A percentile compares a stretch with the other conserved stretches of the same genome.
Evolutionary conservation across 2,888 invertebrate species (phyloP).

Genomic region (Macaria liturata): DNA sequence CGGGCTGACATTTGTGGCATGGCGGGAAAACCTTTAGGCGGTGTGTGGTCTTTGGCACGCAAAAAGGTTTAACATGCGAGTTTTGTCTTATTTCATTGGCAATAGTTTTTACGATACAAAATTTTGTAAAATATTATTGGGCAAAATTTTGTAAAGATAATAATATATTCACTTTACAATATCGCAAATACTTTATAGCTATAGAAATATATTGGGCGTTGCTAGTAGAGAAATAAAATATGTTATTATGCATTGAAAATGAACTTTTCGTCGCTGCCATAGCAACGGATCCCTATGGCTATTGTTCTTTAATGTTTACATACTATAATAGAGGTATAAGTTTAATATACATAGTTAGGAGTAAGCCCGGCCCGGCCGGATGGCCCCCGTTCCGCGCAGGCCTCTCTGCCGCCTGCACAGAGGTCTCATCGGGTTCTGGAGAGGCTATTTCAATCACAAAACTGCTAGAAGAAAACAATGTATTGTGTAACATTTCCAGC

Average conservation of each 20-base stretch:
- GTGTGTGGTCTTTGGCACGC: slow-evolving; percentile 47
- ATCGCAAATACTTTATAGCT: no score
- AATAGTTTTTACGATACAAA: no score
- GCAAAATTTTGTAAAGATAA: no score
- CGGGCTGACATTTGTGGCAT: slow-evolving; percentile 49
- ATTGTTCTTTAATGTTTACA: slow-evolving; percentile 67
- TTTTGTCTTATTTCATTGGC: no score
- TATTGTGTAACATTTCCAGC: slow-evolving; percentile 81
- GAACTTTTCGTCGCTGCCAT: no score
- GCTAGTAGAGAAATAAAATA: no score
- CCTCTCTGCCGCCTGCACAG: slow-evolving; percentile 86
- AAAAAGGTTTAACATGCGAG: slow-evolving; percentile 26
- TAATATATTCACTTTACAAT: no score
- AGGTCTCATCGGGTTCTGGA: slow-evolving; percentile 91
- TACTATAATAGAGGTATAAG: slow-evolving; percentile 81
- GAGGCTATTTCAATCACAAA: slow-evolving; percentile 91
- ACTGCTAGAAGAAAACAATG: slow-evolving; percentile 87
- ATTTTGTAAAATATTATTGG: no score
- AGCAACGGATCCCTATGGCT: no score
- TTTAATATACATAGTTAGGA: slow-evolving; percentile 81
- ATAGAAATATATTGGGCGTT: no score
- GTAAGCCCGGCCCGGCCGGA: slow-evolving; percentile 81
- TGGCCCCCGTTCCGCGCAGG: slow-evolving; percentile 84
- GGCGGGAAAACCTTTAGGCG: slow-evolving; percentile 39
- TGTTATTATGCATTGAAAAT: no score